Percentiles rank a stretch among this genome's conserved stretches.
Conservation (phyloP, 2,888 invertebrate species). For the Hecatera dysodea region DNA sequence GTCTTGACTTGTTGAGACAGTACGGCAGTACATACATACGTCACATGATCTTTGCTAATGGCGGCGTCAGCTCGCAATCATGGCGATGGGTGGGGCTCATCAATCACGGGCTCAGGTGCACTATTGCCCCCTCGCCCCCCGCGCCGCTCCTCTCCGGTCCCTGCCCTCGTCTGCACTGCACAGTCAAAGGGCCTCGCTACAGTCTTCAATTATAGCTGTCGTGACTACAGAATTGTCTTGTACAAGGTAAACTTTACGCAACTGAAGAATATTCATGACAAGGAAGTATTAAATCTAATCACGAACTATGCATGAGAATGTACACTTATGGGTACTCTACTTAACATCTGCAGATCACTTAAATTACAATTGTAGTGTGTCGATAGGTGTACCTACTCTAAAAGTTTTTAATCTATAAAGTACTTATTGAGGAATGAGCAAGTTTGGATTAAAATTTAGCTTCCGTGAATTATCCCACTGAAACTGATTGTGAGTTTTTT, state of each 20-base stretch:
- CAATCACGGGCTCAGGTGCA: constrained; percentile 89
- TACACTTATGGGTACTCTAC: too few relatives aligned
- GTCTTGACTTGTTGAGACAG: constrained; percentile 12
- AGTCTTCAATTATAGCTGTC: constrained; percentile 67
- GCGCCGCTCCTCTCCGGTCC: constrained; percentile 61
- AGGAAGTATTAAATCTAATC: too few relatives aligned
- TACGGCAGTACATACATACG: constrained; percentile 39
- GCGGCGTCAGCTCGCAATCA: constrained; percentile 80
- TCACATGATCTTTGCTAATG: constrained; percentile 72
- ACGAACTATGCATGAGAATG: too few relatives aligned
- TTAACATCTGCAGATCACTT: too few relatives aligned
- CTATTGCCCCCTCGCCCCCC: constrained; percentile 60
- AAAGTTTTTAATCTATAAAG: too few relatives aligned
- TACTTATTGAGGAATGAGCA: too few relatives aligned
- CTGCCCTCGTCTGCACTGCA: constrained; percentile 71
- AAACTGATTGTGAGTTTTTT: too few relatives aligned
- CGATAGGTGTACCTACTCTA: too few relatives aligned
- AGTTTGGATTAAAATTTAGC: too few relatives aligned
- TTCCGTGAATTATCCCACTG: too few relatives aligned
- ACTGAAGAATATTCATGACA: background rate
- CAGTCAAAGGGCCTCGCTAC: constrained; percentile 70
- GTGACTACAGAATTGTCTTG: constrained; percentile 39
- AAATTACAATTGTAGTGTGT: too few relatives aligned
- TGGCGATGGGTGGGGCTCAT: constrained; percentile 85
- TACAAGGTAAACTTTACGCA: constrained; percentile 21